Conservation (phyloP, 1,140 invertebrate genomes). For the Grapholita molesta region DNA sequence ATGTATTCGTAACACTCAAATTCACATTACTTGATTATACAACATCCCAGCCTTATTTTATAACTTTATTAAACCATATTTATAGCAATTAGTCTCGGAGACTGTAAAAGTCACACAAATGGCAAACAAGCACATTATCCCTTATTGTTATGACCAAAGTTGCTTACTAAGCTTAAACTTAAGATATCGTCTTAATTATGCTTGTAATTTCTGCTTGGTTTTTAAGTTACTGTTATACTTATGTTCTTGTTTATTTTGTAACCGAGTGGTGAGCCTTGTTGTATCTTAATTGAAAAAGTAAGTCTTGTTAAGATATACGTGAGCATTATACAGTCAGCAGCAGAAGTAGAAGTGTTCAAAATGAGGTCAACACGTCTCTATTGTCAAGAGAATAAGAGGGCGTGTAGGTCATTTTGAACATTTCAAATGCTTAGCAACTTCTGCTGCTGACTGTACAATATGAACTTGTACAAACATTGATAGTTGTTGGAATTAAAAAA, state of each 20-base stretch:
- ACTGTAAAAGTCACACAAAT: slow-evolving; percentile 1
- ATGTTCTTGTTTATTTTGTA: background rate
- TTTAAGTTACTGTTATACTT: background rate
- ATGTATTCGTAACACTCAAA: too few relatives aligned
- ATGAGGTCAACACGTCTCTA: too few relatives aligned
- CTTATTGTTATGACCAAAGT: background rate
- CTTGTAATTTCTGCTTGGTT: background rate
- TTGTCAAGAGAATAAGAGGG: too few relatives aligned
- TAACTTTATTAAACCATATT: background rate
- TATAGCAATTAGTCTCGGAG: background rate
- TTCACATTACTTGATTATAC: too few relatives aligned
- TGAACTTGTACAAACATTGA: too few relatives aligned
- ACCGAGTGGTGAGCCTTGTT: background rate
- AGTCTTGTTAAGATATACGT: background rate
- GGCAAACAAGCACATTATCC: background rate
- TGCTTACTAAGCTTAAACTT: background rate
- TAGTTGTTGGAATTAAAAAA: too few relatives aligned
- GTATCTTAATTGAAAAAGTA: background rate
- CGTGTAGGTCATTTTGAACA: too few relatives aligned
- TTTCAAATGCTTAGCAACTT: too few relatives aligned
- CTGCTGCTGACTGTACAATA: too few relatives aligned
- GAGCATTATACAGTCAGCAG: background rate
- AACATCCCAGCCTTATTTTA: too few relatives aligned
- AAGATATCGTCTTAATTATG: slow-evolving; percentile 4
- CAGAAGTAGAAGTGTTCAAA: too few relatives aligned